Evolutionary conservation across 2,888 invertebrate genomes (phyloP), one percentile per base, ranked within the genome.

Genomic region (Coecobrya sp.): DNA sequence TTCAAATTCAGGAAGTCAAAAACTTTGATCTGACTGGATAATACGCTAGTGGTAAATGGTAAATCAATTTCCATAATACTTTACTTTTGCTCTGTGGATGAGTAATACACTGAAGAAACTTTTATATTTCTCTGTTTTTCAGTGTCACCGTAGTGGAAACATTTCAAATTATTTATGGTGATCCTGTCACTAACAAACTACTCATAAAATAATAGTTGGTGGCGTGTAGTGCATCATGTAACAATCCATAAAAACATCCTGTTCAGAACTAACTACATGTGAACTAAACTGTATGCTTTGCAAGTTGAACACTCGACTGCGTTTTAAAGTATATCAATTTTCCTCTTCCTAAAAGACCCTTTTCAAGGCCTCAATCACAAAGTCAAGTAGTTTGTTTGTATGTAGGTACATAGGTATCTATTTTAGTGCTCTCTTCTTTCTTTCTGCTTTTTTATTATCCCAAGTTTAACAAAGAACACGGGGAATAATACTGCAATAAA

Each of bases 111-210:
- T n/a, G 42, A 45, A 73, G 11, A 65, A 65, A 27, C 65, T 65
- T 65, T 65, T 30, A 16, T 65, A 22, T 36, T 42, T 19, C 42
- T 25, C 11, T 27, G 0, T 49, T 36, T 42, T 42, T 10, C 42
- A 49, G 30, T 42, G 13, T 42, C 45, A 25, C 49, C 5, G 10
- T 16, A 52, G 45, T 68, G 25, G 27, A 79, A 55, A 52, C 52
- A 79, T 79, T 79, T 55, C 79, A 79, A 52, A 79, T 79, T 79
- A 79, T 79, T 79, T 79, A 79, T 79, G 79, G 52, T 79, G 52
- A 79, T 79, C 52, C 25, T 52, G 49, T 79, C 79, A 79, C 52
- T 30, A 79, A 52, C 79, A 52, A 76, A 79, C 79, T 30, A 49
- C 45, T 76, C 11, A 11, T 45, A 0, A 2, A 76, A 22, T 13